Percentiles rank a stretch among this genome's conserved stretches.
These are phyloP conservation scores for Julus scandinavius DNA, from an alignment of 2,888 invertebrate species.

Conservation along the genomic window DNA sequence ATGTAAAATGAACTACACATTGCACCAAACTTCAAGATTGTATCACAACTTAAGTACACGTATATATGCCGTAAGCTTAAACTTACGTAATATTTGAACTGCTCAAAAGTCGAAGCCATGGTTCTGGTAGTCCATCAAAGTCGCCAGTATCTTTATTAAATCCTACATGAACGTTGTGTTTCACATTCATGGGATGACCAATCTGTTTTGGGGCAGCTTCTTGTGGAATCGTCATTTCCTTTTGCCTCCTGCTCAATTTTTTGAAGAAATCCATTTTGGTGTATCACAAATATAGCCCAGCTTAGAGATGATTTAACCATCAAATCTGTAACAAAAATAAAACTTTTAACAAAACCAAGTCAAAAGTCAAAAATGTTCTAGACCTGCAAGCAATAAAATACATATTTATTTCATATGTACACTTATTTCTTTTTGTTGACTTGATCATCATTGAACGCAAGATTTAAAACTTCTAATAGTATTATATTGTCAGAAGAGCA, in stretches of 20 bases:
- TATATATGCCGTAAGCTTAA: not conserved
- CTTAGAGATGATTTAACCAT: not conserved
- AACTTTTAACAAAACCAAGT: no score
- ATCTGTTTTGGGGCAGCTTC: conserved; percentile 69
- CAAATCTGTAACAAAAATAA: not conserved
- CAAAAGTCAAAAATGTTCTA: not conserved
- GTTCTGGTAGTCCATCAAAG: conserved; percentile 84
- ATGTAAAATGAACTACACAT: no score
- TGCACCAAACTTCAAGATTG: no score
- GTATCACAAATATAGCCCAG: not conserved
- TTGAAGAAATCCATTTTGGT: conserved; percentile 4
- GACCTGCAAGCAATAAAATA: no score
- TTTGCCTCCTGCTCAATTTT: not conserved
- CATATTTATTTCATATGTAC: no score
- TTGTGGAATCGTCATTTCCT: not conserved
- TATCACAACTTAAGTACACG: no score
- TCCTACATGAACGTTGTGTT: conserved; percentile 87
- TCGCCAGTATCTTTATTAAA: conserved; percentile 84
- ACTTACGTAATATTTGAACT: conserved; percentile 78
- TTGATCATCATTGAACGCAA: no score
- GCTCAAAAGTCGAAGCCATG: conserved; percentile 83
- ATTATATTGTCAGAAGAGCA: no score
- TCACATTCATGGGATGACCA: conserved; percentile 85
- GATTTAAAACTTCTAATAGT: no score
- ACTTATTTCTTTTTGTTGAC: no score